phyloP scores from a whole-genome alignment of 2,888 invertebrate genomes.

The Drepana falcataria region DNA sequence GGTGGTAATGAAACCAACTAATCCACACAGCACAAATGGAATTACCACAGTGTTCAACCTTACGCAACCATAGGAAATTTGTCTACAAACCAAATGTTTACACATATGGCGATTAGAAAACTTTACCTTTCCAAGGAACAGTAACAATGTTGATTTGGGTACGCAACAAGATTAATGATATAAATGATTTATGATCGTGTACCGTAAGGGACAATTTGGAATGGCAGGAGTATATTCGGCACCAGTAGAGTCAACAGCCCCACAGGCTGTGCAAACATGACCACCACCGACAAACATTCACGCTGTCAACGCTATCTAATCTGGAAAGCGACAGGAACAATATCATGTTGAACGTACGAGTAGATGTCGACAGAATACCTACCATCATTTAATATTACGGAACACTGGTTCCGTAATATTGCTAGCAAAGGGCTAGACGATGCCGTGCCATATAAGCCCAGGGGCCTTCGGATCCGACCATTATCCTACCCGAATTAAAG shows the following conservation, averaged over 20 bases:
- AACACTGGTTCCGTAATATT: background rate
- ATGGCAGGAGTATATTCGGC: constrained; percentile 30
- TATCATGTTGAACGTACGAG: constrained; percentile 14
- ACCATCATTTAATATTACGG: background rate
- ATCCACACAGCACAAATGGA: constrained; percentile 30
- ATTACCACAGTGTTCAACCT: constrained; percentile 7
- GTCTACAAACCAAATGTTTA: constrained; percentile 18
- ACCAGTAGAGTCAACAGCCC: constrained; percentile 43
- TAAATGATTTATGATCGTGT: constrained; percentile 23
- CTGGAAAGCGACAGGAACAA: constrained; percentile 49
- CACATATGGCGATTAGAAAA: constrained; percentile 22
- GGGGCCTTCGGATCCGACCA: no score
- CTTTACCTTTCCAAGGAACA: constrained; percentile 33
- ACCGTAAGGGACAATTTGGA: constrained; percentile 38
- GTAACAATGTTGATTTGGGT: constrained; percentile 21
- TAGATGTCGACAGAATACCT: background rate
- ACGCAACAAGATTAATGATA: constrained; percentile 12
- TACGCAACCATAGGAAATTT: constrained; percentile 12
- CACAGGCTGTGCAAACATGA: constrained; percentile 55
- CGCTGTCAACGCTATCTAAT: constrained; percentile 64
- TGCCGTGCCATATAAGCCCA: no score
- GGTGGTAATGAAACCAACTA: constrained; percentile 8
- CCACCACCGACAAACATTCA: constrained; percentile 58
- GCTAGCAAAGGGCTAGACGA: no score
- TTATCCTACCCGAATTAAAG: no score